Evolutionary conservation across 2,888 invertebrate genomes (phyloP).

Genomic region (Neoascia interrupta): DNA sequence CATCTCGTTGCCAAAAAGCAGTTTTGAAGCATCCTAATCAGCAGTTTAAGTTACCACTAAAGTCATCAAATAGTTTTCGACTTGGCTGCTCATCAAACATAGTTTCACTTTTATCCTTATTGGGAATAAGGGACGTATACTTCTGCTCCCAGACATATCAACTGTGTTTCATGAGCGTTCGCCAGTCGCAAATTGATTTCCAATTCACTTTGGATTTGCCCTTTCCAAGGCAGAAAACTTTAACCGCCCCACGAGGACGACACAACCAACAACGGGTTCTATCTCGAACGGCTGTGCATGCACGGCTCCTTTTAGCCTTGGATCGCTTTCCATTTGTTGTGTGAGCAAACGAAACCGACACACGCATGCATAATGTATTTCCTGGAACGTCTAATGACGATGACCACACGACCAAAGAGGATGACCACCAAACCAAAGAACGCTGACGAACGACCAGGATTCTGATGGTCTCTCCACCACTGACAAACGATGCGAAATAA

Average conservation of each 20-base stretch:
- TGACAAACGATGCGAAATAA: constrained; percentile 50
- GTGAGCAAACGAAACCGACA: constrained; percentile 26
- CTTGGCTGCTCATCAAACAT: constrained; percentile 46
- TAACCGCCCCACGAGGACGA: too few species aligned
- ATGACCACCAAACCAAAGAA: not conserved
- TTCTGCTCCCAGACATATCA: constrained; percentile 31
- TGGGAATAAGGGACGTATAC: constrained; percentile 25
- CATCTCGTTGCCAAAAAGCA: too few species aligned
- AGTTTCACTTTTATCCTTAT: constrained; percentile 15
- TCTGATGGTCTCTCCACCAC: constrained; percentile 3
- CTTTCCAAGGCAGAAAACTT: not conserved
- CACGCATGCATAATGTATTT: constrained; percentile 26
- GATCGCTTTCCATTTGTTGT: constrained; percentile 1
- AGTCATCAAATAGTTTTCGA: constrained; percentile 60
- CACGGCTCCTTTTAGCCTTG: constrained; percentile 16
- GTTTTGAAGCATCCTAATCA: constrained; percentile 31
- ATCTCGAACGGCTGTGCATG: constrained; percentile 1
- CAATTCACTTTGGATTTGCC: constrained; percentile 29
- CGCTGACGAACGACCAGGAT: not conserved
- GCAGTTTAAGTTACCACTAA: constrained; percentile 52
- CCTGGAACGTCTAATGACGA: constrained; percentile 32
- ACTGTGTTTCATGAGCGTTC: constrained; percentile 42
- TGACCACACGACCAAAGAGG: constrained; percentile 12
- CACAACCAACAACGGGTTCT: not conserved
- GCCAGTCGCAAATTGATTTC: constrained; percentile 59